Conservation (phyloP, 2,113 vertebrate genomes). For the Heptranchias perlo region DNA sequence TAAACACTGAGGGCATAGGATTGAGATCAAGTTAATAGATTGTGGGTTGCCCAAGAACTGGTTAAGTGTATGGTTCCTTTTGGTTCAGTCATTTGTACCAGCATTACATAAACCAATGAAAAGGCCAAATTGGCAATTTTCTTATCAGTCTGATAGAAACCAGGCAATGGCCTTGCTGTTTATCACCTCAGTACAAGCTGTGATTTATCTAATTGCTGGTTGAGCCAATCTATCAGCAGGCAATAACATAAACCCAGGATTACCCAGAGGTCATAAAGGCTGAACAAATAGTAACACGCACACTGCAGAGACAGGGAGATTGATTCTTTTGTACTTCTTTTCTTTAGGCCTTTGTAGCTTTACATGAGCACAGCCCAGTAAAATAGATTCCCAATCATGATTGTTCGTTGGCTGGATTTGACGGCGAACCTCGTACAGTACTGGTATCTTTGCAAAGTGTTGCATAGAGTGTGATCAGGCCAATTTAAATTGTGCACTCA, state of each 20-base stretch:
- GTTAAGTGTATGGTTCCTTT: neutral
- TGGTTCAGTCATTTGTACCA: neutral
- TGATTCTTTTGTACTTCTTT: neutral
- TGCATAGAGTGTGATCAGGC: neutral
- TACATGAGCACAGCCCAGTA: neutral
- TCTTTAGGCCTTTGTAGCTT: neutral
- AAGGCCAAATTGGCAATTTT: neutral
- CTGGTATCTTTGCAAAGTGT: neutral
- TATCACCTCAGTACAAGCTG: neutral
- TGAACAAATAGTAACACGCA: neutral
- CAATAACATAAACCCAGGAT: neutral
- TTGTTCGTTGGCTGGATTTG: neutral
- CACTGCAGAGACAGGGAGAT: neutral
- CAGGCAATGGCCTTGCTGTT: neutral
- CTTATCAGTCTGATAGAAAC: slow-evolving; percentile 4
- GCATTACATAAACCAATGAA: neutral
- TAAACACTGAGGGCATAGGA: neutral
- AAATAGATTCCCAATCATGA: neutral
- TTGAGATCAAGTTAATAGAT: neutral
- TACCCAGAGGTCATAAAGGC: neutral
- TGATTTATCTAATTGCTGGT: neutral
- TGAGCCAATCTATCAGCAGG: neutral
- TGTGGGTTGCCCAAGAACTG: neutral
- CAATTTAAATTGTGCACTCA: neutral
- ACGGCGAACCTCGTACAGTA: neutral